A percentile compares a stretch with the other conserved stretches of the same genome.
Evolutionary conservation across 35 echinoderm and acorn worm species (phyloP).

Genomic region (Ptychodera flava): DNA sequence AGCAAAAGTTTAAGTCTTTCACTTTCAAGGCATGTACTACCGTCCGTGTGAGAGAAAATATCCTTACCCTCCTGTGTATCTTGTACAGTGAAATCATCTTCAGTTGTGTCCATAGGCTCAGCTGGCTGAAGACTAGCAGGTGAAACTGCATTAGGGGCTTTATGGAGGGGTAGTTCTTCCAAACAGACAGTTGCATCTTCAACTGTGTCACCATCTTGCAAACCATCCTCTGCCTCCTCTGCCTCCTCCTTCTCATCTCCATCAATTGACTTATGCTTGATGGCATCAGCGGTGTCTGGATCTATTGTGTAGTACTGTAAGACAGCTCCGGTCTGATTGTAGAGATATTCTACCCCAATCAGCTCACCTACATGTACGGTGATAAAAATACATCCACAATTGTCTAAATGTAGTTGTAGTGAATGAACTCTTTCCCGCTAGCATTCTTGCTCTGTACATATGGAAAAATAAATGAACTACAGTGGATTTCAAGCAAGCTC

Average conservation of each 20-base stretch:
- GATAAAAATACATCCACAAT: background rate
- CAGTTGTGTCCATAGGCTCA: too few relatives aligned
- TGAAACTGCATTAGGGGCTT: background rate
- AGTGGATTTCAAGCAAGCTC: too few relatives aligned
- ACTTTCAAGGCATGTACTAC: too few relatives aligned
- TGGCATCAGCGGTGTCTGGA: background rate
- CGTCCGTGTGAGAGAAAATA: too few relatives aligned
- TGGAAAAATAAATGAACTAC: too few relatives aligned
- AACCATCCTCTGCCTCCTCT: background rate
- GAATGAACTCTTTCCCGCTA: background rate
- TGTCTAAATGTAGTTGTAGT: background rate
- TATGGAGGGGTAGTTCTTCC: background rate
- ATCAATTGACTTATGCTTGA: background rate
- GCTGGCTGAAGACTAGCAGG: too few relatives aligned
- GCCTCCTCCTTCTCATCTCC: too few relatives aligned
- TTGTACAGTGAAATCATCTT: too few relatives aligned
- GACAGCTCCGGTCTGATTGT: slow-evolving; percentile 15
- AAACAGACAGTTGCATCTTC: background rate
- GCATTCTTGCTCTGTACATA: too few relatives aligned
- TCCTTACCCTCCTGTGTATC: too few relatives aligned
- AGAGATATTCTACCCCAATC: slow-evolving; percentile 72
- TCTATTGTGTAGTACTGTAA: background rate
- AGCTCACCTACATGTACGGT: too few relatives aligned
- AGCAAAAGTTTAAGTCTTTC: too few relatives aligned
- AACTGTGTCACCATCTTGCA: background rate